These are phyloP conservation scores for Takifugu ocellatus DNA, from an alignment of 2,797 vertebrate species.

Conservation along the genomic window DNA sequence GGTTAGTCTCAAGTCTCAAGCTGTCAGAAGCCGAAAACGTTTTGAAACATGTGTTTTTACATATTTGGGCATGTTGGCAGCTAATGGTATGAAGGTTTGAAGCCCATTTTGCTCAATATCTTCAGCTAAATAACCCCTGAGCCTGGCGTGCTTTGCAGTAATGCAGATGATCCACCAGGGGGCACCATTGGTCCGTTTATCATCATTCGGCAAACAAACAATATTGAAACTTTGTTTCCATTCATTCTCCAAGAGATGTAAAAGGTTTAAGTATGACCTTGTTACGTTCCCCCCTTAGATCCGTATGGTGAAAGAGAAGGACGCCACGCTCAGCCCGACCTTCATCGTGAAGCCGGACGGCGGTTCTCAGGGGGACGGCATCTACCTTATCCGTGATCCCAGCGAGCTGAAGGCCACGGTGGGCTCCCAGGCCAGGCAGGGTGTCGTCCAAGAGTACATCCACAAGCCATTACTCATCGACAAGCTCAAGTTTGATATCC, in stretches of 20 bases:
- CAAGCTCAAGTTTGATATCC: constrained; percentile 97
- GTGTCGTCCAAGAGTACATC: constrained; percentile 95
- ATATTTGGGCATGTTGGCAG: no score
- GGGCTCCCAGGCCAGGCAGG: constrained; percentile 81
- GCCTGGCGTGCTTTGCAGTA: background rate
- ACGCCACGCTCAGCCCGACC: constrained; percentile 82
- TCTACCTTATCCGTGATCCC: constrained; percentile 97
- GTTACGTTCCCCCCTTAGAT: constrained; percentile 69
- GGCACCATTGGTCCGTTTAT: constrained; percentile 29
- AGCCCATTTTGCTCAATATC: no score
- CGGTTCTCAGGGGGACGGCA: constrained; percentile 96
- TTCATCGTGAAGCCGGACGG: constrained; percentile 97
- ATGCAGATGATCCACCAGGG: constrained; percentile 39
- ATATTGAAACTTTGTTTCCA: background rate
- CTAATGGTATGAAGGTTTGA: no score
- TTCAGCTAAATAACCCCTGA: no score
- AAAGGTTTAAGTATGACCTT: background rate
- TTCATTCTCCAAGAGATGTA: background rate
- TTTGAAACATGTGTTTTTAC: no score
- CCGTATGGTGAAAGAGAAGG: constrained; percentile 81
- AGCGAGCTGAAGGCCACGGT: constrained; percentile 79
- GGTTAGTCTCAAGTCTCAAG: no score
- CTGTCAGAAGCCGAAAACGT: no score
- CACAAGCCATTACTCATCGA: constrained; percentile 92
- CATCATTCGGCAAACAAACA: background rate